These are phyloP conservation scores for Ryuthela nishihirai DNA, from an alignment of 2,888 invertebrate species.

Conservation along the genomic window DNA sequence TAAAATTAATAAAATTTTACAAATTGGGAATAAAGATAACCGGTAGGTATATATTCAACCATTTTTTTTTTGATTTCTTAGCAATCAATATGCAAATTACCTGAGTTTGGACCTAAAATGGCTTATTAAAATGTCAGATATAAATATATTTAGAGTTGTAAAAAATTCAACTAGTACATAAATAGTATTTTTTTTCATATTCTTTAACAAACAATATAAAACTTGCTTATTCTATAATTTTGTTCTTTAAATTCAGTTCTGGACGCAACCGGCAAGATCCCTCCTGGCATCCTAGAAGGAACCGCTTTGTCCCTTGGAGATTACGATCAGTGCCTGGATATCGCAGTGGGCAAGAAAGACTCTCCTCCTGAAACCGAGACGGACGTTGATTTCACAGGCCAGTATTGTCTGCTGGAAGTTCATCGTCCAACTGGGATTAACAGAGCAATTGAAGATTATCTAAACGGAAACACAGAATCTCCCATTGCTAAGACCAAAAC, in stretches of 20 bases:
- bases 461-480: slow-evolving; percentile 11
- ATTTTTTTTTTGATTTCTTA: no score
- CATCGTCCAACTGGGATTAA: slow-evolving; percentile 21
- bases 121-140: no score
- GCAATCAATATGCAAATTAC: no score
- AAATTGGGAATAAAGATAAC: no score
- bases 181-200: no score
- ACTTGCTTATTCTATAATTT: no score
- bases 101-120: no score
- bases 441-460: slow-evolving; percentile 17
- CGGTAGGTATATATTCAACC: no score
- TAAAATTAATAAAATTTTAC: no score
- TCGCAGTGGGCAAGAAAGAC: slow-evolving; percentile 19
- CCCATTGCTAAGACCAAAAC: slow-evolving; percentile 31
- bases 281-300: slow-evolving; percentile 36
- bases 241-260: slow-evolving; percentile 36
- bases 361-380: slow-evolving; percentile 2
- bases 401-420: slow-evolving; percentile 24
- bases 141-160: no score
- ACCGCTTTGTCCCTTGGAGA: slow-evolving; percentile 27
- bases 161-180: no score
- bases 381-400: slow-evolving; percentile 13
- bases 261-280: slow-evolving; percentile 34
- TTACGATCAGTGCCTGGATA: slow-evolving; percentile 35
- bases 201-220: no score